Evolutionary conservation across 2,113 vertebrate species (phyloP).

Genomic region (Tachysurus fulvidraco): DNA sequence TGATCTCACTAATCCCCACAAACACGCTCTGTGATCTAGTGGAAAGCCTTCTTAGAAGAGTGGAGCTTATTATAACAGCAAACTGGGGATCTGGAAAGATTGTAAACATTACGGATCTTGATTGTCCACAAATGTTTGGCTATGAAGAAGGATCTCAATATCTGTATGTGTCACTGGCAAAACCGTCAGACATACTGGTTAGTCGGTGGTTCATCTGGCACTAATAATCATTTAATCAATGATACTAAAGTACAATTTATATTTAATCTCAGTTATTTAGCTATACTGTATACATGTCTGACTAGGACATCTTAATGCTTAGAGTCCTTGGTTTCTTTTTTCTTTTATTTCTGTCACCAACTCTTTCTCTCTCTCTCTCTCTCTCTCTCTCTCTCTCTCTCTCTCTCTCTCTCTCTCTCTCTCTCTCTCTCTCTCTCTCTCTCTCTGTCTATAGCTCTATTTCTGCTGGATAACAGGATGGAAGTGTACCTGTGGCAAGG

Average conservation of each 20-base stretch:
- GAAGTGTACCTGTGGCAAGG: constrained; percentile 83
- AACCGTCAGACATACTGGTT: background rate
- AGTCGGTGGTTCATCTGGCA: background rate
- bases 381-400: background rate
- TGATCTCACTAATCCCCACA: background rate
- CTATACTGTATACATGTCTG: background rate
- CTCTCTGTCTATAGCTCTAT: constrained; percentile 64
- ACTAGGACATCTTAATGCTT: background rate
- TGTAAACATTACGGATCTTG: no score
- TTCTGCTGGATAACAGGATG: constrained; percentile 78
- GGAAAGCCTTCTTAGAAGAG: background rate
- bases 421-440: background rate
- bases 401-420: background rate
- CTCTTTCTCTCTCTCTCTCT: background rate
- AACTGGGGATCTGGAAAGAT: background rate
- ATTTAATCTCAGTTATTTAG: background rate
- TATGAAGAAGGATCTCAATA: background rate
- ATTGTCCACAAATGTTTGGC: background rate
- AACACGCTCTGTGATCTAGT: background rate
- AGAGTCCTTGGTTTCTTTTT: background rate
- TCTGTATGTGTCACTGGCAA: background rate
- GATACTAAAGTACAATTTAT: background rate
- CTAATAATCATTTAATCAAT: background rate
- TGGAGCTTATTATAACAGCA: background rate
- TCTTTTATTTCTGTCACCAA: background rate